These are phyloP conservation scores for Tenualosa ilisha DNA, from an alignment of 2,797 vertebrate genomes.

Conservation along the genomic window DNA sequence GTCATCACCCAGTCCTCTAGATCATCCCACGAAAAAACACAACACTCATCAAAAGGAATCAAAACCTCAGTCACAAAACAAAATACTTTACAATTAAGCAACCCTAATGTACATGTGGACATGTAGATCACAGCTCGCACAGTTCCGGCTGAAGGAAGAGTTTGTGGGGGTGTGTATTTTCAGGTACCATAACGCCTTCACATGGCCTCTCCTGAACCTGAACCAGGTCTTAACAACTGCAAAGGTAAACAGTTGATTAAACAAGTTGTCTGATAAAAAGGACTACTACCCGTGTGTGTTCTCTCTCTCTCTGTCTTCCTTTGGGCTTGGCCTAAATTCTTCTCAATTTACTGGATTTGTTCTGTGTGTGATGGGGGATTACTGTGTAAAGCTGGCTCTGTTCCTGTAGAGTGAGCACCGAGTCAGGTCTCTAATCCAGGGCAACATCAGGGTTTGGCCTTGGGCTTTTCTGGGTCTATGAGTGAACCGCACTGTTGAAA, in stretches of 20 bases:
- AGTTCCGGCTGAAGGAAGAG: constrained; percentile 15
- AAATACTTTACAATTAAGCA: constrained; percentile 49
- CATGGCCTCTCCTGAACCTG: constrained; percentile 65
- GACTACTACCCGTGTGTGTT: constrained; percentile 10
- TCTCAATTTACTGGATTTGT: constrained; percentile 73
- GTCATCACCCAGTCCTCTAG: background rate
- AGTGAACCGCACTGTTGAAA: constrained; percentile 26
- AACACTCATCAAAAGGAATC: constrained; percentile 41
- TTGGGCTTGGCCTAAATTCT: constrained; percentile 73
- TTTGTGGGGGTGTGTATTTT: background rate
- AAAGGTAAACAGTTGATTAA: constrained; percentile 70
- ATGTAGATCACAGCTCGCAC: constrained; percentile 53
- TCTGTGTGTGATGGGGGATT: constrained; percentile 68
- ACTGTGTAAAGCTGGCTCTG: constrained; percentile 70
- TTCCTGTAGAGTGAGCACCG: constrained; percentile 70
- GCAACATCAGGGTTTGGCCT: constrained; percentile 65
- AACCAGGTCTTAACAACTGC: constrained; percentile 50
- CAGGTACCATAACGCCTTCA: background rate
- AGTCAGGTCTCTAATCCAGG: constrained; percentile 73
- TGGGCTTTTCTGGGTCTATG: constrained; percentile 54
- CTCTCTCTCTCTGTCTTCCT: constrained; percentile 29
- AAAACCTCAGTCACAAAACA: constrained; percentile 37
- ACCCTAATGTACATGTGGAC: constrained; percentile 48
- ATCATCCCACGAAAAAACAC: background rate
- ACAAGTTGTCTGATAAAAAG: constrained; percentile 68